These are phyloP conservation scores for Melanostigma gelatinosum DNA, from an alignment of 2,113 vertebrate species.

Conservation along the genomic window DNA sequence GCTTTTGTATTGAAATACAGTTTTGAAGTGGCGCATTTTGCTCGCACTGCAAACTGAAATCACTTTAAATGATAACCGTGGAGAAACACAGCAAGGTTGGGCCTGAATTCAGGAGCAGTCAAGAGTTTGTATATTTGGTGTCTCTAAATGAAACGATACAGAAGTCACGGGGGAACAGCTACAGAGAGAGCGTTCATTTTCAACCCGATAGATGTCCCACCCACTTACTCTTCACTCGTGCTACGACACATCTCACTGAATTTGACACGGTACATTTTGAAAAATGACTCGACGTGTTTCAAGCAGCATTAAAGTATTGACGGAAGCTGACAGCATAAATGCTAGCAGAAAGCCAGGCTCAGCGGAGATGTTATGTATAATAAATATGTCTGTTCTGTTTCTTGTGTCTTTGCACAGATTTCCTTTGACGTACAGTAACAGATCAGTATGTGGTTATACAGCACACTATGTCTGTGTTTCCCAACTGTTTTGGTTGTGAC, in stretches of 20 bases:
- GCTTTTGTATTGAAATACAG: constrained; percentile 67
- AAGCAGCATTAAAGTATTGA: constrained; percentile 1
- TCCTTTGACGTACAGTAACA: neutral
- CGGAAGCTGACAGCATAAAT: constrained; percentile 17
- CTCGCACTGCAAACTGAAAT: constrained; percentile 38
- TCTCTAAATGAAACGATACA: constrained; percentile 45
- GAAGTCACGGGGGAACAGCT: constrained; percentile 19
- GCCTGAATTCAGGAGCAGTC: constrained; percentile 40
- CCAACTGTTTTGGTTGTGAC: neutral
- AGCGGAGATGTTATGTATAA: neutral
- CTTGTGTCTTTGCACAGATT: neutral
- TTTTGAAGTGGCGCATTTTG: constrained; percentile 48
- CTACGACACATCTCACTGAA: neutral
- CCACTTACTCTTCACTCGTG: neutral
- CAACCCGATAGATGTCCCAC: constrained; percentile 17
- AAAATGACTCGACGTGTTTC: constrained; percentile 17
- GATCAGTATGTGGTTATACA: neutral
- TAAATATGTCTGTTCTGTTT: neutral
- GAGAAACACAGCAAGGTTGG: constrained; percentile 10
- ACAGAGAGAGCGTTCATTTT: constrained; percentile 21
- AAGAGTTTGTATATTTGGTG: constrained; percentile 21
- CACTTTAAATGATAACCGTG: constrained; percentile 47
- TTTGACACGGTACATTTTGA: neutral
- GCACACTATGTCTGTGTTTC: neutral
- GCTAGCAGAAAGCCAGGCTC: neutral